Conservation (phyloP, 2,113 vertebrate species). For the Oncorhynchus mykiss region DNA sequence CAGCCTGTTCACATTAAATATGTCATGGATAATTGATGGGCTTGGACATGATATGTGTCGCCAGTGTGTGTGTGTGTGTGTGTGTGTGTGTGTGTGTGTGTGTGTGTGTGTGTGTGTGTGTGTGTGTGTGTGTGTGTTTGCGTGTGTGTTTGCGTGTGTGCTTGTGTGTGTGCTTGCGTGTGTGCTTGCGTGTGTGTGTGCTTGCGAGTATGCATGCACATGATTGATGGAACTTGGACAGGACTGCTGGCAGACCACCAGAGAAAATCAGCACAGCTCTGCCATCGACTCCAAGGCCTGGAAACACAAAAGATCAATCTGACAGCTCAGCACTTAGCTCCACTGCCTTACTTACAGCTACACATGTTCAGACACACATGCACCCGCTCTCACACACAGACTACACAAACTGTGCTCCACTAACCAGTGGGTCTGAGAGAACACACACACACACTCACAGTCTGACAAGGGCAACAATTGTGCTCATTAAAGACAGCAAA, state of each 20-base stretch:
- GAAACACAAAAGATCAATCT: constrained; percentile 19
- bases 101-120: neutral
- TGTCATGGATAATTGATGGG: constrained; percentile 55
- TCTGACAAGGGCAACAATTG: neutral
- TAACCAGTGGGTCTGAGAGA: no score
- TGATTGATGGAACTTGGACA: constrained; percentile 39
- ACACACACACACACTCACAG: no score
- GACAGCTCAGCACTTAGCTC: neutral
- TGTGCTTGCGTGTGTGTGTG: constrained; percentile 3
- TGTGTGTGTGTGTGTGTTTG: constrained; percentile 4
- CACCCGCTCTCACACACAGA: neutral
- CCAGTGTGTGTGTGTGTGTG: neutral
- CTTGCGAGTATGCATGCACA: constrained; percentile 12
- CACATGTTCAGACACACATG: constrained; percentile 1
- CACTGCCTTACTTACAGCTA: constrained; percentile 11
- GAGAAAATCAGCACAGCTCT: constrained; percentile 27
- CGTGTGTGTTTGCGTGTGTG: neutral
- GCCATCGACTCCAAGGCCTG: constrained; percentile 18
- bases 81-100: neutral
- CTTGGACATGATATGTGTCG: constrained; percentile 41
- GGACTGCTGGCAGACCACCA: constrained; percentile 41
- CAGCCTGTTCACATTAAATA: constrained; percentile 54
- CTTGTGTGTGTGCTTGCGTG: neutral
- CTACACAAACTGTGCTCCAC: neutral
- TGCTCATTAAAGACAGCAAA: neutral